Evolutionary conservation across 2,113 vertebrate species (phyloP), one percentile per base, ranked within the genome.

Genomic region (Cavia aperea): DNA sequence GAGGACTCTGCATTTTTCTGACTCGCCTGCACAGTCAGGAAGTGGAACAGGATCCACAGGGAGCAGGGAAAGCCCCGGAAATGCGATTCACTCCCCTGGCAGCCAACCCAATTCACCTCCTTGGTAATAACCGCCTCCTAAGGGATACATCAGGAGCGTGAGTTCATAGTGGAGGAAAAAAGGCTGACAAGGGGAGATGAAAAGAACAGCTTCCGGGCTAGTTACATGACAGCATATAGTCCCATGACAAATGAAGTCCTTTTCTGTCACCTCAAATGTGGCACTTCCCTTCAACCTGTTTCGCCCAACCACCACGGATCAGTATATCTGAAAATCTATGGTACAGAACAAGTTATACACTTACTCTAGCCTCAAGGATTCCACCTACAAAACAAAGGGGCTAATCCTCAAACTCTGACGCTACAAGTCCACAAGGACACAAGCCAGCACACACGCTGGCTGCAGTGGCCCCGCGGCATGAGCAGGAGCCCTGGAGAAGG

Each of bases 41-140:
- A 96, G 77, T 99, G 99, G 97, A 99, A 99, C 78, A 99, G 95
- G 16, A 97, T 98, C 99, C 99, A 99, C 83, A 99, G 93, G 31
- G 98, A 98, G 14, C 99, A 99, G 51, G 99, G 99, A 66, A 98
- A 99, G 66, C 98, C 97, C 58, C 99, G 98, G 78, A 98, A 97
- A 19, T 98, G 97, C 1, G 97, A 97, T 58, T 98, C 96, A 0
- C 98, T 99, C 46, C 99, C 98, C 96, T 98, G 98, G 90, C 99
- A 99, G 97, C 98, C 98, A 86, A 99, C 98, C 98, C 98, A 99
- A 92, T 95, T 97, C 94, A 97, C 96, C 0, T 97, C 97, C 58
- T 98, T 96, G 31, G 98, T 97, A 89, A 99, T 96, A n/a, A 98
- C 83, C 0, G 97, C 39, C 0, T 97, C 88, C 94, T 97, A 79